These are phyloP conservation scores for Pterobdella sp. DNA, from an alignment of 2,888 invertebrate genomes.

Conservation along the genomic window DNA sequence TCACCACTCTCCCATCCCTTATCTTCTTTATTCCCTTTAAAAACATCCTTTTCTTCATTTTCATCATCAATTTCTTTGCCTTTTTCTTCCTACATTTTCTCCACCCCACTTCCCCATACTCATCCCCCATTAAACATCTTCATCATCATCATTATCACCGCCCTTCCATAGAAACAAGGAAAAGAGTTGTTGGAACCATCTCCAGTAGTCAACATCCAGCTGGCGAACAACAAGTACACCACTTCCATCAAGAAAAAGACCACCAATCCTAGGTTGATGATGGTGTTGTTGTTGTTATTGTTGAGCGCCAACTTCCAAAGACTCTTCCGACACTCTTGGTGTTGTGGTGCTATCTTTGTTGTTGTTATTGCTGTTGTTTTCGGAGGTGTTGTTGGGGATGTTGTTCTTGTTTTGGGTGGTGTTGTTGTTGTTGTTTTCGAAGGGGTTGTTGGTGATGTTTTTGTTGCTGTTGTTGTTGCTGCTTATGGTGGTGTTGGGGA, in stretches of 20 bases:
- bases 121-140: neutral
- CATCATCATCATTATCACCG: neutral
- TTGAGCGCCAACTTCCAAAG: too few relatives aligned
- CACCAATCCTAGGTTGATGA: neutral
- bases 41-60: neutral
- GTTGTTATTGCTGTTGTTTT: neutral
- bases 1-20: neutral
- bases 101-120: neutral
- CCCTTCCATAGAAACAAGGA: constrained; percentile 20
- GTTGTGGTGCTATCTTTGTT: neutral
- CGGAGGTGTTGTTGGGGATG: neutral
- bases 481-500: neutral
- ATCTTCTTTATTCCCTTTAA: neutral
- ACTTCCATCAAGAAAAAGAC: constrained; percentile 56
- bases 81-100: neutral
- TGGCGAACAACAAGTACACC: constrained; percentile 56
- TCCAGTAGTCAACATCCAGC: constrained; percentile 70
- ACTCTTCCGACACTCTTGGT: neutral
- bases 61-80: neutral
- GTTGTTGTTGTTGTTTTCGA: neutral
- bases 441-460: neutral
- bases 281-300: neutral
- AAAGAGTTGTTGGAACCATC: constrained; percentile 33
- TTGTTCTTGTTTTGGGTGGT: neutral
- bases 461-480: neutral